Evolutionary conservation across 2,888 invertebrate genomes (phyloP).

Genomic region (Apodemia hepburni): DNA sequence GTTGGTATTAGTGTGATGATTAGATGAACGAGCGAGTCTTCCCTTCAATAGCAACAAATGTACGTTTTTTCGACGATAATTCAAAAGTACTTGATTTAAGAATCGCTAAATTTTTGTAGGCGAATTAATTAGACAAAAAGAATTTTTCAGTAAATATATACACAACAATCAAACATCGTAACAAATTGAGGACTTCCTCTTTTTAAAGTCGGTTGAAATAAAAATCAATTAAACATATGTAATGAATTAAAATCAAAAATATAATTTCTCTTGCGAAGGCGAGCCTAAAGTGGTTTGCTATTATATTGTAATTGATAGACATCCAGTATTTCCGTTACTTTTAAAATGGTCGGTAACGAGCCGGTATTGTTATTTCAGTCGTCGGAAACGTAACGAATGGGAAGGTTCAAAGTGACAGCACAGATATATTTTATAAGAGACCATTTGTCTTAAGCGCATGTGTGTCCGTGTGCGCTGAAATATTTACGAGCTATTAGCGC

Average conservation of each 20-base stretch:
- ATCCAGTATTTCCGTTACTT: slow-evolving; percentile 56
- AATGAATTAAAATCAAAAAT: background rate
- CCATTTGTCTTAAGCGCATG: slow-evolving; percentile 69
- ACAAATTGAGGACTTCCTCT: no score
- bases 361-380: slow-evolving; percentile 74
- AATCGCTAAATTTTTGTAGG: no score
- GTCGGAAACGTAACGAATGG: slow-evolving; percentile 66
- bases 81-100: no score
- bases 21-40: no score
- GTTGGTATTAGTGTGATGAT: no score
- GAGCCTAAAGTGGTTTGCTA: slow-evolving; percentile 29
- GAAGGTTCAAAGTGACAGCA: slow-evolving; percentile 64
- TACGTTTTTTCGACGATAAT: no score
- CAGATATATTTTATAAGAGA: slow-evolving; percentile 66
- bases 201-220: no score
- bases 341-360: slow-evolving; percentile 29
- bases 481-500: slow-evolving; percentile 77
- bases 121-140: no score
- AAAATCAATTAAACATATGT: no score
- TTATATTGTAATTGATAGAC: slow-evolving; percentile 65
- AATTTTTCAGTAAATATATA: no score
- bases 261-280: background rate
- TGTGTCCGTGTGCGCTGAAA: slow-evolving; percentile 63
- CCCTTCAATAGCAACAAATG: no score
- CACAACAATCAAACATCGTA: no score